Evolutionary conservation across 2,888 invertebrate genomes (phyloP), one percentile per base, ranked within the genome.

Genomic region (Clistopyga incitator): DNA sequence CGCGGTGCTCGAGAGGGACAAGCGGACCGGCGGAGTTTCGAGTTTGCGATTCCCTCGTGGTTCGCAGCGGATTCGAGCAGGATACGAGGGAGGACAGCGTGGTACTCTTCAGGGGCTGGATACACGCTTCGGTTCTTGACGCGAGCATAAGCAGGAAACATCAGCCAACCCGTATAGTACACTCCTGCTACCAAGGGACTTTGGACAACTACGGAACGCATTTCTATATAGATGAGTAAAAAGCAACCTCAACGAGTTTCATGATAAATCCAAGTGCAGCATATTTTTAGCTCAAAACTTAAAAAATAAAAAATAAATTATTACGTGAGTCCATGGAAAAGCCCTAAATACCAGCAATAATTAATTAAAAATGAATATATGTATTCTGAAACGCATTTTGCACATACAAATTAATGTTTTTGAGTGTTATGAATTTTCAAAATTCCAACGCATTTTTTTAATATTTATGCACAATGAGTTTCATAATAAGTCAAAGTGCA

Each of bases 31-130:
- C 45, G 38, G 52, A 59, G 38, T 78, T 75, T 74, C 54, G 70
- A 82, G 82, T 79, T 82, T 25, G 75, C 75, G 78, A 82, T 78
- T 82, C 82, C 82, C 78, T 34, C n/a, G 71, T 70, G 75, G 59
- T 75, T 72, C 56, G 70, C 71, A 78, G 64, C 47, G 42, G 79
- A 75, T 79, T 82, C 82, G 56, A 72, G 45, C 42, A 59, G 56
- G 72, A 72, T 64, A 61, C 70, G 64, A 65, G 71, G 65, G 70
- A 67, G 59, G 64, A 61, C 45, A 65, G 18, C 29, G 18, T 18
- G 15, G 59, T 86, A 79, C 78, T 78, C 86, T 25, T 50, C 74
- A 54, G 64, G 29, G 25, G 15, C 29, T 18, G 20, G 47, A 50
- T 47, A 65, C 42, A 78, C 78, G 29, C 8, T 78, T 65, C 47